phyloP scores from a whole-genome alignment of 2,113 vertebrate genomes.

The Boleophthalmus pectinirostris region DNA sequence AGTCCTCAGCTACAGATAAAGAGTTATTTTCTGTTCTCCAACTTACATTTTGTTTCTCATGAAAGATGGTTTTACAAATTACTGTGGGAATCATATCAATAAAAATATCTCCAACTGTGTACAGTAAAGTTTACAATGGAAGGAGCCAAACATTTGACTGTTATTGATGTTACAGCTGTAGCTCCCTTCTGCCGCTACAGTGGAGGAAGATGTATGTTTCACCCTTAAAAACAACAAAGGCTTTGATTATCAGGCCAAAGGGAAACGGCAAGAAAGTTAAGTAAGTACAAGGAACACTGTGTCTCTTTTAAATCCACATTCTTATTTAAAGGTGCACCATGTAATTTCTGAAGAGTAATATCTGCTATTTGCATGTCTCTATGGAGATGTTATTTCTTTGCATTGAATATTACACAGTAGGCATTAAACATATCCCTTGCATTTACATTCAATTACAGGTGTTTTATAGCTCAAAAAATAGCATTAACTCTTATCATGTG shows the following conservation, averaged over 20 bases:
- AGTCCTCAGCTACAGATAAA: slow-evolving; percentile 81
- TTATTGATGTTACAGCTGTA: slow-evolving; percentile 71
- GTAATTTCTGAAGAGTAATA: too few species aligned
- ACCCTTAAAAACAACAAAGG: slow-evolving; percentile 46
- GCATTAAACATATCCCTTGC: too few species aligned
- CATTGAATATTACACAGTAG: too few species aligned
- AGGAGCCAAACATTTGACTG: slow-evolving; percentile 21
- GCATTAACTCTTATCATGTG: too few species aligned
- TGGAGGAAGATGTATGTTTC: slow-evolving; percentile 77
- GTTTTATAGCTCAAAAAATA: too few species aligned
- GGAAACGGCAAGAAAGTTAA: slow-evolving; percentile 70
- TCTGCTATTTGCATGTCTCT: too few species aligned
- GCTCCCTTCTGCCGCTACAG: slow-evolving; percentile 70
- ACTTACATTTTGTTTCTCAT: background rate
- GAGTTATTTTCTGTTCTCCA: background rate
- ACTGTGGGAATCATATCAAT: background rate
- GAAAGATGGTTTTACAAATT: background rate
- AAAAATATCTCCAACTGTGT: slow-evolving; percentile 8
- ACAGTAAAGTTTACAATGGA: slow-evolving; percentile 28
- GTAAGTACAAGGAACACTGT: slow-evolving; percentile 69
- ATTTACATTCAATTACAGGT: too few species aligned
- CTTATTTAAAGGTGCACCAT: background rate
- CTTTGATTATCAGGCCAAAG: slow-evolving; percentile 67
- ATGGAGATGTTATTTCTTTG: too few species aligned
- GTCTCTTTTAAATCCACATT: background rate